phyloP scores from a whole-genome alignment of 92 coral and sea anemone genomes.

The Porites divaricata region DNA sequence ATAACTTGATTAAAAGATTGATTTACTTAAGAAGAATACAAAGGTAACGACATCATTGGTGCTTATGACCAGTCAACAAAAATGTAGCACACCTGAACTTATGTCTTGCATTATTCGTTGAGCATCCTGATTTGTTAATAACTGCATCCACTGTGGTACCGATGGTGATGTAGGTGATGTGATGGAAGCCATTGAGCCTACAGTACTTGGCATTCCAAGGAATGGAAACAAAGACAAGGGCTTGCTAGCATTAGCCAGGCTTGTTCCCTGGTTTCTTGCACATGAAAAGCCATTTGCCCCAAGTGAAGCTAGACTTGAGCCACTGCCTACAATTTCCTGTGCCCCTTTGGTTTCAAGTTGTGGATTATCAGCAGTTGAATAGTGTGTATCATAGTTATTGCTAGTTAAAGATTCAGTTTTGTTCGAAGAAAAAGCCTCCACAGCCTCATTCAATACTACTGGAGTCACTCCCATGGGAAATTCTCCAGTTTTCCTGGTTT shows the following conservation, averaged over 20 bases:
- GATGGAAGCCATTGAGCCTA: not conserved
- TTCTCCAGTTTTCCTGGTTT: not conserved
- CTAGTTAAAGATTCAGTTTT: not conserved
- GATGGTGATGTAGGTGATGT: slow-evolving; percentile 13
- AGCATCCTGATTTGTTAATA: slow-evolving; percentile 1
- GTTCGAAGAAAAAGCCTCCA: not conserved
- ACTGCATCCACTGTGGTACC: slow-evolving; percentile 34
- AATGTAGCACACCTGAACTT: slow-evolving; percentile 14
- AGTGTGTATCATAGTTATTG: not conserved
- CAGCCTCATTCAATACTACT: not conserved
- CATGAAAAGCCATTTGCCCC: not conserved
- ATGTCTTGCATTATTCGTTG: not conserved
- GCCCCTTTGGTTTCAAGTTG: not conserved
- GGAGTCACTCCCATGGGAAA: not conserved
- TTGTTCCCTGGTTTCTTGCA: not conserved
- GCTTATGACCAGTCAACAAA: too few relatives aligned
- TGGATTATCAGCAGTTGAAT: not conserved
- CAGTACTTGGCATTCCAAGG: not conserved
- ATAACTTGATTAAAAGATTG: too few relatives aligned
- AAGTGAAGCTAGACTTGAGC: not conserved
- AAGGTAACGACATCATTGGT: too few relatives aligned
- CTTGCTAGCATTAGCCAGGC: not conserved
- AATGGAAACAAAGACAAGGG: slow-evolving; percentile 21
- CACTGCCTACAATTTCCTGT: not conserved
- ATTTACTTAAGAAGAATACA: too few relatives aligned